phyloP scores from a whole-genome alignment of 2,113 vertebrate genomes.

The Tympanuchus pallidicinctus region DNA sequence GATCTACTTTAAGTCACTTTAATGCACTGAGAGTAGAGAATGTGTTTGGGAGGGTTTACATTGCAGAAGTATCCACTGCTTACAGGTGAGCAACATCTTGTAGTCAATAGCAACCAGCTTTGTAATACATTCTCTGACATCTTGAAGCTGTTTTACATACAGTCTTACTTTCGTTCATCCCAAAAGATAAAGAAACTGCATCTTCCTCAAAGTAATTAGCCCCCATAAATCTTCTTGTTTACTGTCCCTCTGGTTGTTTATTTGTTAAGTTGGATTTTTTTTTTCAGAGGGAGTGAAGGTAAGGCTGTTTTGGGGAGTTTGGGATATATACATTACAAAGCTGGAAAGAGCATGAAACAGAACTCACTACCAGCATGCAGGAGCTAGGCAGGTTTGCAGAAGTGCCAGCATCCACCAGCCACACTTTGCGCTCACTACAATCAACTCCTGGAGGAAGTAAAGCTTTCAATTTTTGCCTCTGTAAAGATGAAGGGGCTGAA shows the following conservation, averaged over 20 bases:
- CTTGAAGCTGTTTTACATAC: neutral
- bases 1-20: conserved; percentile 2
- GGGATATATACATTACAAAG: neutral
- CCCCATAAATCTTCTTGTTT: neutral
- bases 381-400: neutral
- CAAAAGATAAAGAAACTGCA: neutral
- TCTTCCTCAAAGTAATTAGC: neutral
- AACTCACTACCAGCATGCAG: neutral
- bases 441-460: neutral
- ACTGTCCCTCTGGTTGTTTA: neutral
- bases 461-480: neutral
- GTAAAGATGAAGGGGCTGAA: neutral
- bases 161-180: neutral
- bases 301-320: neutral
- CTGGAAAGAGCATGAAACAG: neutral
- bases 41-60: neutral
- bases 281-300: neutral
- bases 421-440: neutral
- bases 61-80: neutral
- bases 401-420: neutral
- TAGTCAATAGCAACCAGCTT: conserved; percentile 56
- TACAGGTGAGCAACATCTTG: conserved; percentile 44
- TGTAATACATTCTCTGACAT: neutral
- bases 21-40: neutral
- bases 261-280: too few relatives aligned